Base-by-base conservation (phyloP, 2,113 vertebrate genomes). In the Arothron firmamentum region DNA sequence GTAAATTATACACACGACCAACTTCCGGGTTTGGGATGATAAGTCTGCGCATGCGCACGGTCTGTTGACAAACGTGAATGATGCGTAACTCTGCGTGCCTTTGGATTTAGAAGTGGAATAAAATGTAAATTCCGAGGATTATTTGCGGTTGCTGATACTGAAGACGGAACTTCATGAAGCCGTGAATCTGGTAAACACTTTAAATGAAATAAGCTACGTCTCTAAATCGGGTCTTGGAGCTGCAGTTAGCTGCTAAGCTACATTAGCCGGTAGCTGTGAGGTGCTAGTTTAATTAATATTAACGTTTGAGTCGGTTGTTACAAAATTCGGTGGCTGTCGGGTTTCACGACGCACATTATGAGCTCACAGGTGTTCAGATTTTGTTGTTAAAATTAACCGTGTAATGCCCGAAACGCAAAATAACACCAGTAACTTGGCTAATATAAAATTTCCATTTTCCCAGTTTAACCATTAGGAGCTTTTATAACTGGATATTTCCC, bases 11-110 rank as follows among this genome's bases (percentile, higher is more conserved):
- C 0, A 1, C 3, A 17, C 9, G 12, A 0, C 3, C 9, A 16
- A 4, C 34, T 10, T 23, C n/a, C 28, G 6, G 46, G 12, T 31
- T n/a, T 2, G 43, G 3, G 0, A 0, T 14, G 31, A 52, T 43
- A 5, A 16, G 2, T 38, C 0, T 45, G 68, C 84, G 84, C 84
- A 82, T 3, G 81, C 75, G 79, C 58, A 67, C 0, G 0, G 60
- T 74, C 50, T 82, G 82, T 86, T 87, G 86, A 82, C 81, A 84
- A 77, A 78, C 21, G 78, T 80, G 73, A 79, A 48, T 55, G n/a
- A 18, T 8, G 43, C 47, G 2, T 17, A 67, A 17, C 57, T 54
- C 62, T 54, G 47, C n/a, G 58, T 67, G 43, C 28, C 56, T n/a
- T 38, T 21, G 11, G 9, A n/a, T 19, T n/a, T n/a, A 5, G 10